Base-by-base conservation (phyloP, 2,113 vertebrate genomes). In the Noturus placidus region DNA sequence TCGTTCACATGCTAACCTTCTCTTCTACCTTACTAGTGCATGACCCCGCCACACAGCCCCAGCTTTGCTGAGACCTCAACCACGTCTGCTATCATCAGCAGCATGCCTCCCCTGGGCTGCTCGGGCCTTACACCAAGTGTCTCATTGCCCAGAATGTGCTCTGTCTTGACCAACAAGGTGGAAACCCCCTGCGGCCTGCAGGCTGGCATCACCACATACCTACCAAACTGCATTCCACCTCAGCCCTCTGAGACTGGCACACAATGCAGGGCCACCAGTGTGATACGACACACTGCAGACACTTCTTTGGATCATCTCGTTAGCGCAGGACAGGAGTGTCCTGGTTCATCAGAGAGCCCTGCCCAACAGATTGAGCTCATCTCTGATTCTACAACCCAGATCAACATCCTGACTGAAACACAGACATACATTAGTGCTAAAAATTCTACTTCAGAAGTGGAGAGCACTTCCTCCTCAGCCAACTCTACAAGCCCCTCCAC, bases 11-110 rank as follows among this genome's bases (percentile, higher is more conserved):
- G 67, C 20, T 59, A 20, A 0, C 11, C n/a, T 81, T 83, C 13
- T 90, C 46, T 87, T 67, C 88, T 77, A 87, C 35, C 79, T 76
- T 86, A 86, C 10, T 92, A 99, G 98, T 99, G 98, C 87, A 99
- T 99, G 96, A 99, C 98, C 81, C 98, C 98, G 30, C 98, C 98
- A 33, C 98, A 98, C 92, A 99, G 98, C 92, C 98, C 98, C 1
- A 97, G 96, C 90, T 96, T 97, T 1, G 65, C 92, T 0, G 98
- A 99, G 90, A 92, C 95, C 0, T 92, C 94, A 0, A 90, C 94
- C 0, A 91, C 94, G 1, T 87, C 95, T 2, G 85, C 91, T 14
- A 91, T 93, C 2, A 91, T 93, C 59, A 89, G 93, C 50, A 67
- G 90, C 89, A 87, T 88, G 17, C 33, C 72, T 70, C 63, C 67